These are phyloP conservation scores for Pycnomerus fuliginosus DNA, from an alignment of 2,888 invertebrate species.

Conservation along the genomic window DNA sequence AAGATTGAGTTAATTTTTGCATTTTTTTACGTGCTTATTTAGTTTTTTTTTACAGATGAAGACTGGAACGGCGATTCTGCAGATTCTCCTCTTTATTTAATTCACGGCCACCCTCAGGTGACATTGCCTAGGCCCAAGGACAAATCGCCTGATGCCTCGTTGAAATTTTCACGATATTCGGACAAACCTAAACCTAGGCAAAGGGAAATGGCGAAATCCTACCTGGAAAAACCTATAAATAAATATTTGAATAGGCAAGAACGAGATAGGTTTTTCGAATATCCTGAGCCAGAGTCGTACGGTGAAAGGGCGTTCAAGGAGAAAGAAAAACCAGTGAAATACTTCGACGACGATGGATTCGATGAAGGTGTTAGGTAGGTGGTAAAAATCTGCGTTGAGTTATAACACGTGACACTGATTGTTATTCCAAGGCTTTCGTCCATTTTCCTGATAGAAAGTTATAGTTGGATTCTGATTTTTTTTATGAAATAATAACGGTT, in stretches of 20 bases:
- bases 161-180: slow-evolving; percentile 30
- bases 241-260: slow-evolving; percentile 25
- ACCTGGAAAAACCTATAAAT: slow-evolving; percentile 40
- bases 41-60: slow-evolving; percentile 63
- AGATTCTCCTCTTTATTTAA: slow-evolving; percentile 59
- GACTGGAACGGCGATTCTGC: slow-evolving; percentile 71
- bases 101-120: slow-evolving; percentile 57
- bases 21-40: slow-evolving; percentile 1
- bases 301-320: slow-evolving; percentile 27
- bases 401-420: no score
- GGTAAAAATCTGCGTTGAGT: no score
- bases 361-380: slow-evolving; percentile 44
- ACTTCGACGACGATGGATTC: slow-evolving; percentile 47
- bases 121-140: slow-evolving; percentile 43
- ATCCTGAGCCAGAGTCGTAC: slow-evolving; percentile 20
- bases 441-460: no score
- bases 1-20: neutral
- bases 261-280: slow-evolving; percentile 32
- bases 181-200: slow-evolving; percentile 44
- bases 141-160: slow-evolving; percentile 32
- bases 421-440: no score
- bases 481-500: no score
- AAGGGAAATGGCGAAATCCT: slow-evolving; percentile 31
- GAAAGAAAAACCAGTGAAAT: slow-evolving; percentile 35
- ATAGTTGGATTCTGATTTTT: no score